phyloP scores from a whole-genome alignment of 1,140 invertebrate species.

The Phthorimaea operculella region DNA sequence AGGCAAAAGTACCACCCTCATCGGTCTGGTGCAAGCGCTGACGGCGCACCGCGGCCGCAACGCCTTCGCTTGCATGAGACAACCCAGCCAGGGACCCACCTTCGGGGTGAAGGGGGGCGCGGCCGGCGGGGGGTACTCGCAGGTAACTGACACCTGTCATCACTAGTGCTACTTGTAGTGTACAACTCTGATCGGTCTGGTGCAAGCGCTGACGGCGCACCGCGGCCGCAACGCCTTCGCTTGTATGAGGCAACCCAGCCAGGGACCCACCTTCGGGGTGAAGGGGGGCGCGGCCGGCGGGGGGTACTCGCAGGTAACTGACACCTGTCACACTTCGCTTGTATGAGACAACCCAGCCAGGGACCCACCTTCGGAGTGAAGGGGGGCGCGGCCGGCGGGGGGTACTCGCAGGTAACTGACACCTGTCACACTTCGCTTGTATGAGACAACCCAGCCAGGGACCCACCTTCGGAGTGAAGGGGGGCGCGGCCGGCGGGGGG shows the following conservation, averaged over 20 bases:
- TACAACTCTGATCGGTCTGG: slow-evolving; percentile 94
- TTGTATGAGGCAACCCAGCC: slow-evolving; percentile 96
- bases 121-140: slow-evolving; percentile 93
- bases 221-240: slow-evolving; percentile 90
- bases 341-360: slow-evolving; percentile 97
- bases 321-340: no score
- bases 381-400: slow-evolving; percentile 95
- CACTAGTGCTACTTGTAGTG: no score
- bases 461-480: slow-evolving; percentile 99
- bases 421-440: slow-evolving; percentile 94
- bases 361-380: slow-evolving; percentile 99
- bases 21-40: slow-evolving; percentile 94
- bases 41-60: slow-evolving; percentile 87
- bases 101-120: slow-evolving; percentile 99
- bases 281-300: slow-evolving; percentile 97
- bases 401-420: slow-evolving; percentile 84
- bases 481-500: slow-evolving; percentile 94
- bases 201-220: slow-evolving; percentile 91
- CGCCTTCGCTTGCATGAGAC: slow-evolving; percentile 94
- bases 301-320: slow-evolving; percentile 85
- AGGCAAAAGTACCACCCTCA: slow-evolving; percentile 96
- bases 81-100: slow-evolving; percentile 98
- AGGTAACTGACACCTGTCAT: no score
- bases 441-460: slow-evolving; percentile 99
- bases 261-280: slow-evolving; percentile 98